phyloP scores from a whole-genome alignment of 2,797 vertebrate genomes.

The Dromococcyx pavoninus region DNA sequence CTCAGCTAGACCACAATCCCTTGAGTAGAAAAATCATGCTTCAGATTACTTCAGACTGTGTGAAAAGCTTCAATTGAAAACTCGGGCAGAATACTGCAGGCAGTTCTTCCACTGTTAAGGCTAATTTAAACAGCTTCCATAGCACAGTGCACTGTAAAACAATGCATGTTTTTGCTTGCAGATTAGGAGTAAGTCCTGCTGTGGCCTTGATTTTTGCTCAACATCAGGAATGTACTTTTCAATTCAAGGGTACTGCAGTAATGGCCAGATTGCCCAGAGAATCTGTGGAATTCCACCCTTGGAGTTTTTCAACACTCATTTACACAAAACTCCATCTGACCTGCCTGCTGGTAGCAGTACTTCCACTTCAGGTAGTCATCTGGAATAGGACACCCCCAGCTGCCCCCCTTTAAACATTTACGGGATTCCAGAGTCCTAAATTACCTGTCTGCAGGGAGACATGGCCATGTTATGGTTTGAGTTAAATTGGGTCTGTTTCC shows the following conservation, averaged over 20 bases:
- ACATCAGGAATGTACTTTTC: background rate
- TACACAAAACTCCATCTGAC: background rate
- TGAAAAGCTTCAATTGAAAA: background rate
- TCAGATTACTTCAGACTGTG: background rate
- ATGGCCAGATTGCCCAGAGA: background rate
- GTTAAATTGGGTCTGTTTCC: too few relatives aligned
- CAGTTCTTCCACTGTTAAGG: background rate
- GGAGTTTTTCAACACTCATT: background rate
- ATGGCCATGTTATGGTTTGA: background rate
- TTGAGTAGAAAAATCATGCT: background rate
- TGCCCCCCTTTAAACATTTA: background rate
- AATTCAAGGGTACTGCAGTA: background rate
- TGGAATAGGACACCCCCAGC: background rate
- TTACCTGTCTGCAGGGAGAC: background rate
- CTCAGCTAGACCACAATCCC: background rate
- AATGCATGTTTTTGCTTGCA: accelerated
- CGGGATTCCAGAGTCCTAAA: background rate
- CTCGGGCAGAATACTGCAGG: background rate
- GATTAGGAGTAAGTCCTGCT: background rate
- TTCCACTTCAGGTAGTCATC: background rate
- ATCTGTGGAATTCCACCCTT: background rate
- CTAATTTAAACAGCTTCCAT: background rate
- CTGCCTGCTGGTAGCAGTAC: background rate
- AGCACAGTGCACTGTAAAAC: accelerated
- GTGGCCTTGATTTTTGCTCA: background rate